phyloP scores from a whole-genome alignment of 2,113 vertebrate species.

The Mesocricetus auratus region DNA sequence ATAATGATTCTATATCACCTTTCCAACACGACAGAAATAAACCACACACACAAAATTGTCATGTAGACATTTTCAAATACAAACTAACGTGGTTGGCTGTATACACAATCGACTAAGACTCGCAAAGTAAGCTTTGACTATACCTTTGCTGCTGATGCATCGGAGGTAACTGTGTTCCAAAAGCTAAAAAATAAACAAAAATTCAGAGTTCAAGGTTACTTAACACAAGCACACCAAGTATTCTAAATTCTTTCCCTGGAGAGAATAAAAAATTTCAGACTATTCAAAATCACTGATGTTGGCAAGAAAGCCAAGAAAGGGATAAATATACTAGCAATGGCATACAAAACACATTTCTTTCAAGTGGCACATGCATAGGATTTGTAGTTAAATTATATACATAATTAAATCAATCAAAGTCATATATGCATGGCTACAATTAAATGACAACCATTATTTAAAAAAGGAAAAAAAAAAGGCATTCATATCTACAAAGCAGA shows the following conservation, averaged over 20 bases:
- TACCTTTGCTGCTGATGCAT: conserved; percentile 98
- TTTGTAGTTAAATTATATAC: background rate
- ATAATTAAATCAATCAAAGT: background rate
- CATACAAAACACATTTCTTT: background rate
- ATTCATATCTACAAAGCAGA: background rate
- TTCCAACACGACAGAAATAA: background rate
- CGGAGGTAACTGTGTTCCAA: conserved; percentile 91
- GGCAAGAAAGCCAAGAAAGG: background rate
- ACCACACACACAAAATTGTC: background rate
- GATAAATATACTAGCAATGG: background rate
- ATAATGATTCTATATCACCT: background rate
- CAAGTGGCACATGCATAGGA: conserved; percentile 11
- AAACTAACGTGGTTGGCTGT: background rate
- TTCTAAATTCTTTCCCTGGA: background rate
- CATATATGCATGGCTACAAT: background rate
- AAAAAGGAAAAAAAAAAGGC: background rate
- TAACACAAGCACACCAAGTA: conserved; percentile 28
- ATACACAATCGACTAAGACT: conserved; percentile 13
- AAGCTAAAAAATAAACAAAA: conserved; percentile 88
- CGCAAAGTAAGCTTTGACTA: background rate
- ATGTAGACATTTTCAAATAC: background rate
- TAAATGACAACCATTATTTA: background rate
- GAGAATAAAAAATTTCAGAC: conserved; percentile 47
- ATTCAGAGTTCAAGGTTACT: conserved; percentile 33
- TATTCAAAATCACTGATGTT: background rate